phyloP scores from a whole-genome alignment of 1,140 invertebrate genomes.

The Zeugodacus cucurbitae region DNA sequence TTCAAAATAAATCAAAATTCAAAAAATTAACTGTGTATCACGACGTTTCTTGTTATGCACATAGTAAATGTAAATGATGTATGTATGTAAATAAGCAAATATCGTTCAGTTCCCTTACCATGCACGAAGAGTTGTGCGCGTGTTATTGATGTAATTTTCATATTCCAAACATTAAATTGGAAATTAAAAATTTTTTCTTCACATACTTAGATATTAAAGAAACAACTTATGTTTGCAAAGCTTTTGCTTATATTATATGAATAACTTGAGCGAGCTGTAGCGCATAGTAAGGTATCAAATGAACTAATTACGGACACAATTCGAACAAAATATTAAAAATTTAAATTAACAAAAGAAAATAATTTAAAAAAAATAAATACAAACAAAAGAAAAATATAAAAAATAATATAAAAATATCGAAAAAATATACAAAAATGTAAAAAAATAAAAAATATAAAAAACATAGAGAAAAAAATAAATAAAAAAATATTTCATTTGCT shows the following conservation, averaged over 20 bases:
- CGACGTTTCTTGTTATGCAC: not conserved
- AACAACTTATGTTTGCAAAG: not conserved
- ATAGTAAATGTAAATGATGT: not conserved
- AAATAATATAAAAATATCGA: not conserved
- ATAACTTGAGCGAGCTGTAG: not conserved
- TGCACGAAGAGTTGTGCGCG: not conserved
- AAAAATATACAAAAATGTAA: no score
- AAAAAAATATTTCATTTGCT: not conserved
- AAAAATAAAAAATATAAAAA: no score
- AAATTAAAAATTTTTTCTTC: constrained; percentile 24
- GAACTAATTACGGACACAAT: not conserved
- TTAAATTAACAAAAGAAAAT: not conserved
- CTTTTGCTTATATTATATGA: not conserved
- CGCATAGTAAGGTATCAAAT: constrained; percentile 35
- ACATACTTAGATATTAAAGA: not conserved
- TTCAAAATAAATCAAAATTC: not conserved
- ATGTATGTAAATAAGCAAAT: not conserved
- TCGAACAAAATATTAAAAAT: not conserved
- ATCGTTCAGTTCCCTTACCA: constrained; percentile 29
- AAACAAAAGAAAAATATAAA: not conserved
- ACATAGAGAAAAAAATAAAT: not conserved
- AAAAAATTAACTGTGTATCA: not conserved
- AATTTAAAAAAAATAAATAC: not conserved
- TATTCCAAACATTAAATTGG: constrained; percentile 23
- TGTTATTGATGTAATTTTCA: constrained; percentile 1